Evolutionary conservation across 2,888 invertebrate genomes (phyloP), one percentile per base, ranked within the genome.

Genomic region (Cataglyphis albicans): DNA sequence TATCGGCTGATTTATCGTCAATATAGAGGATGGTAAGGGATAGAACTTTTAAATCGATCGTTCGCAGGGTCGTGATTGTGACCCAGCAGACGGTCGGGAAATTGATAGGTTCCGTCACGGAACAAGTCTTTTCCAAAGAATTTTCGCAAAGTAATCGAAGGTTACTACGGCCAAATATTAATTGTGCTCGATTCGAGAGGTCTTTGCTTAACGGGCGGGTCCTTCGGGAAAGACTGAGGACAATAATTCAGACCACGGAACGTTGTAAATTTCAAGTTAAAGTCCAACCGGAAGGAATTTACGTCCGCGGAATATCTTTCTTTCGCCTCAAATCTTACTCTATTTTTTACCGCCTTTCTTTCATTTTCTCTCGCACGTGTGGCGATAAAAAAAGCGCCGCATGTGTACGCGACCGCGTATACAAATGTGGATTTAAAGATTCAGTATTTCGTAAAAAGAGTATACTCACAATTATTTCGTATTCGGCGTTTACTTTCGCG

Each of bases 241-340:
- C 92, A 91, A 93, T 93, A 93, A 93, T 91, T 93, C 91, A 91
- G 78, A 25, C 86, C 61, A 83, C 18, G 73, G 48, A 81, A 89
- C 92, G 89, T 61, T 80, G 92, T 93, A 93, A 93, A 93, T 93
- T 93, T 86, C 89, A 89, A 91, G 93, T 92, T 93, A 92, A 93
- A 93, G 92, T 93, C 92, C 92, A 90, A 90, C 92, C 90, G 88
- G 91, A 92, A 92, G 89, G 92, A 92, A 92, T 93, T 93, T 93
- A 92, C 91, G 84, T 90, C 85, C 89, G 86, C 84, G 85, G 88
- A 88, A 90, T 91, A 90, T 87, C 88, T 73, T 72, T 65, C 44
- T 63, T 59, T 65, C 35, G 29, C n/a, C 48, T 44, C n/a, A 10
- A 35, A n/a, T 74, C 52, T 59, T 64, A 55, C 57, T 81, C 57